Evolutionary conservation across 2,888 invertebrate genomes (phyloP), one percentile per base, ranked within the genome.

Genomic region (Drosophila trichaetosa): DNA sequence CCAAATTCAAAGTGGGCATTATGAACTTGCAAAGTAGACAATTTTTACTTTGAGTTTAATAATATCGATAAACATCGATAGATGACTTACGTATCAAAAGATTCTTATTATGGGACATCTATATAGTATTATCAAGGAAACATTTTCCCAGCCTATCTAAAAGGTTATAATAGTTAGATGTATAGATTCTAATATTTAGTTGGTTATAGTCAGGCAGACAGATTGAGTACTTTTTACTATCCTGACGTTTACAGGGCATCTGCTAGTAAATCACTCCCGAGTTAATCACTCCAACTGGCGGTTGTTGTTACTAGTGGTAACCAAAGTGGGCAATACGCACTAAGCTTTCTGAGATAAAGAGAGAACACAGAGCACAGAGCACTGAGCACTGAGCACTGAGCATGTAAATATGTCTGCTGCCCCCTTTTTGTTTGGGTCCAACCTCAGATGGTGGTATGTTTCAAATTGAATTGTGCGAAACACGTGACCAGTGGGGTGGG

Each of bases 401-500:
- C 67, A 70, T 68, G 70, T 68, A 70, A 68, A 70, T 68, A 49
- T 31, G 48, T 21, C 34, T 48, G 21, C 31, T 56, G 38, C 13
- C 54, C 54, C 36, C 11, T 11, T 18, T 27, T 31, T 1, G 11
- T n/a, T 16, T 56, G 49, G 48, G 16, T 29, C n/a, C 11, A 36
- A 33, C 42, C 18, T n/a, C 58, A 33, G 49, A 31, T 66, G 70
- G 69, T 83, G 76, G 89, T 67, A 71, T 82, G 83, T 79, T 78
- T 87, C 73, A 82, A 85, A 87, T 89, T 87, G 82, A 87, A 90
- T 90, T 86, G 85, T 86, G 83, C 72, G 72, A 71, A 75, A 87
- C 90, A 90, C 90, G 89, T 87, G 90, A 87, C 85, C 86, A 73
- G 21, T 11, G 31, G 42, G 40, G 6, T 27, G 56, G n/a, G 36